Percentiles rank a stretch among this genome's conserved stretches.
Conservation (phyloP, 64 coral and sea anemone species). For the Pocillopora verrucosa region DNA sequence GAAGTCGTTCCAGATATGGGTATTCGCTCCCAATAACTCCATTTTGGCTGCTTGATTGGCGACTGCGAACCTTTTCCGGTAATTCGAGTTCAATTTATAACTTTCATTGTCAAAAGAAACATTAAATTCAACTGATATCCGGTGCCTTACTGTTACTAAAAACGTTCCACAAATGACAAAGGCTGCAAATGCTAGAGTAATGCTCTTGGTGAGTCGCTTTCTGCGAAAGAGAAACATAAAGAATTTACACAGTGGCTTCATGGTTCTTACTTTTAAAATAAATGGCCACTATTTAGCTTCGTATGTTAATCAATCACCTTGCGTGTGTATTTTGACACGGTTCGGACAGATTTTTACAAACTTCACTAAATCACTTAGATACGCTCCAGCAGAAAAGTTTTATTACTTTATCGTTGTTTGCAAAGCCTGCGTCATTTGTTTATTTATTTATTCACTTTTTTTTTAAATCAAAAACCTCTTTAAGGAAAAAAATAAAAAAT, state of each 20-base stretch:
- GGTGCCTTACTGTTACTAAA: background rate
- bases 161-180: background rate
- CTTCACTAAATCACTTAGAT: background rate
- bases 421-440: too few species aligned
- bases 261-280: background rate
- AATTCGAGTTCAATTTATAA: background rate
- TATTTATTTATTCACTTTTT: too few species aligned
- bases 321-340: background rate
- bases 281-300: background rate
- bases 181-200: background rate
- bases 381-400: background rate
- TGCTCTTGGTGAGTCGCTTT: background rate
- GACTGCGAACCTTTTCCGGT: background rate
- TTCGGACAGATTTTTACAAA: background rate
- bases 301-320: background rate
- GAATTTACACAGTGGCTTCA: background rate
- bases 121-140: background rate
- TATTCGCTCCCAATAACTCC: background rate
- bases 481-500: too few species aligned
- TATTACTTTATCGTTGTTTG: too few species aligned
- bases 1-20: slow-evolving; percentile 1
- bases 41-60: background rate
- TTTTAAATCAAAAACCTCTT: too few species aligned
- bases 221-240: background rate
- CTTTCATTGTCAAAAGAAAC: background rate